Percentiles rank a stretch among this genome's conserved stretches.
Conservation (phyloP, 2,113 vertebrate genomes). For the Galeopterus variegatus region DNA sequence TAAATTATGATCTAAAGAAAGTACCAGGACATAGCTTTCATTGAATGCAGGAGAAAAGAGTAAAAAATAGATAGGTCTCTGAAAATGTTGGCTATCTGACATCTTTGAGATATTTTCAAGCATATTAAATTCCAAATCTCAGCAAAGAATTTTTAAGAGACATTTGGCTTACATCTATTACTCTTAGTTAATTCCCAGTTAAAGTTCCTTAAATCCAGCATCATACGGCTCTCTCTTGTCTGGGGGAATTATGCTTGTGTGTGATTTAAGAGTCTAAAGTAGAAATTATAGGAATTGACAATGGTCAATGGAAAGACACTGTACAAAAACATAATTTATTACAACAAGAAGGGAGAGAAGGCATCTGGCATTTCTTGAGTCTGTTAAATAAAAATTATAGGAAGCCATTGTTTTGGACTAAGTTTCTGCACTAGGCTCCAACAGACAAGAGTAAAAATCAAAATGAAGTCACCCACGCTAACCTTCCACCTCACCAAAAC, state of each 20-base stretch:
- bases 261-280: conserved; percentile 52
- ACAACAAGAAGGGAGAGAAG: background rate
- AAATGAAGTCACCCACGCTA: too few species aligned
- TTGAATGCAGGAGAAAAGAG: conserved; percentile 58
- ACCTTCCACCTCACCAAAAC: too few species aligned
- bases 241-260: background rate
- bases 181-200: conserved; percentile 70
- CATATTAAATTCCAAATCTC: conserved; percentile 62
- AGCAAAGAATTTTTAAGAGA: conserved; percentile 65
- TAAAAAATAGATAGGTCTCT: conserved; percentile 69
- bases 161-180: conserved; percentile 64
- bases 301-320: background rate
- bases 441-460: too few species aligned
- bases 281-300: conserved; percentile 10
- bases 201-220: conserved; percentile 61
- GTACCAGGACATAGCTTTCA: conserved; percentile 72
- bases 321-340: background rate
- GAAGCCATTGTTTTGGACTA: too few species aligned
- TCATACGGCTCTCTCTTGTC: background rate
- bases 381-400: too few species aligned
- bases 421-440: too few species aligned
- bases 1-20: conserved; percentile 83
- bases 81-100: conserved; percentile 67
- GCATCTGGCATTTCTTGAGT: background rate
- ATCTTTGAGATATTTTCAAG: conserved; percentile 53